Percentiles rank a stretch among this genome's conserved stretches.
phyloP scores from a whole-genome alignment of 2,797 vertebrate species.

The Megaceryle alcyon region DNA sequence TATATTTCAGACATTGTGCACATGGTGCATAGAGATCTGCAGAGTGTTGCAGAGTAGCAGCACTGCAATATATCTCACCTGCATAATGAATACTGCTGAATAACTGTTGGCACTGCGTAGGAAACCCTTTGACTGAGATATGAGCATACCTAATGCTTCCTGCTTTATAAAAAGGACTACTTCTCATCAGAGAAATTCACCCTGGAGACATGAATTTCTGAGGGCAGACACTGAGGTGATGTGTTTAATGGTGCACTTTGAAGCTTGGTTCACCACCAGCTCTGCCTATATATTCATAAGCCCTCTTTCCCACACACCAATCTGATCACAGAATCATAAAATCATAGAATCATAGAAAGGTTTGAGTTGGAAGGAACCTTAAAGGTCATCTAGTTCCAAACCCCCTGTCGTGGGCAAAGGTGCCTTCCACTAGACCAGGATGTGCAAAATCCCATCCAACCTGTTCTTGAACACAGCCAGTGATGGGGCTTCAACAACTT shows the following conservation, averaged over 20 bases:
- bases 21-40: constrained; percentile 59
- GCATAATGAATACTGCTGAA: constrained; percentile 66
- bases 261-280: not conserved
- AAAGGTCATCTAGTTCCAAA: no score
- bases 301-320: not conserved
- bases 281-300: not conserved
- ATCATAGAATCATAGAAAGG: no score
- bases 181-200: constrained; percentile 21
- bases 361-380: no score
- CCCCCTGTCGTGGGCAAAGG: no score
- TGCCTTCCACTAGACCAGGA: no score
- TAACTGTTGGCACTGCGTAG: constrained; percentile 36
- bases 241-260: not conserved
- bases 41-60: constrained; percentile 62
- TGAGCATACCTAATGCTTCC: constrained; percentile 22
- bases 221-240: not conserved
- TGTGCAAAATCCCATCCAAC: no score
- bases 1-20: constrained; percentile 54
- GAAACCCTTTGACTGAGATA: constrained; percentile 53
- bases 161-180: constrained; percentile 14
- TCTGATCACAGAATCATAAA: not conserved
- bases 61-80: constrained; percentile 55
- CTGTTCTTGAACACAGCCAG: no score
- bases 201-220: not conserved
- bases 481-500: no score